These are phyloP conservation scores for Plagodis dolabraria DNA, from an alignment of 2,888 invertebrate genomes.

Conservation along the genomic window DNA sequence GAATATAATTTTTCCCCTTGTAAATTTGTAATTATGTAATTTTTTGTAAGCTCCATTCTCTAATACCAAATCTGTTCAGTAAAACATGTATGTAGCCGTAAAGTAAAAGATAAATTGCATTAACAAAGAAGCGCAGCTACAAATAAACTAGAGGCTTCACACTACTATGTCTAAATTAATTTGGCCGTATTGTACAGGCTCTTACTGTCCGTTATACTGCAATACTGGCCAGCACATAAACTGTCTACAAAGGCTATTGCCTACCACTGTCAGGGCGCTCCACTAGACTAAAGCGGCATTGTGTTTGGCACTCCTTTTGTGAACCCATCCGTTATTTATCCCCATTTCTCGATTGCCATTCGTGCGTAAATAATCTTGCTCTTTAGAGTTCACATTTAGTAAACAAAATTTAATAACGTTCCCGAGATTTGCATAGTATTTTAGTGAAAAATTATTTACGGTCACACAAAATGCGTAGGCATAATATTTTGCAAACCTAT, in stretches of 20 bases:
- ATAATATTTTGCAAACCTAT: slow-evolving; percentile 10
- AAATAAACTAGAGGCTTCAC: too few relatives aligned
- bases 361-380: slow-evolving; percentile 39
- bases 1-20: too few relatives aligned
- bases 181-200: not conserved
- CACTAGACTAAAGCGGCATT: slow-evolving; percentile 54
- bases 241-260: slow-evolving; percentile 68
- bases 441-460: slow-evolving; percentile 24
- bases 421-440: slow-evolving; percentile 24
- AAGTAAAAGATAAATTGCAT: too few relatives aligned
- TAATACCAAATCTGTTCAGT: too few relatives aligned
- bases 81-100: too few relatives aligned
- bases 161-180: not conserved
- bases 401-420: slow-evolving; percentile 29
- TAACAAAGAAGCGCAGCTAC: too few relatives aligned
- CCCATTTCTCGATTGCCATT: slow-evolving; percentile 46
- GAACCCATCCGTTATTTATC: slow-evolving; percentile 47
- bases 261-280: slow-evolving; percentile 56
- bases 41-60: too few relatives aligned
- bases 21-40: too few relatives aligned
- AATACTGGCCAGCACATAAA: slow-evolving; percentile 56
- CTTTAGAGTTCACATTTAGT: slow-evolving; percentile 34
- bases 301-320: slow-evolving; percentile 67
- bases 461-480: slow-evolving; percentile 11
- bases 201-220: slow-evolving; percentile 13